These are phyloP conservation scores for Pentamera pediparva DNA, from an alignment of 53 echinoderm and acorn worm species.

Conservation along the genomic window DNA sequence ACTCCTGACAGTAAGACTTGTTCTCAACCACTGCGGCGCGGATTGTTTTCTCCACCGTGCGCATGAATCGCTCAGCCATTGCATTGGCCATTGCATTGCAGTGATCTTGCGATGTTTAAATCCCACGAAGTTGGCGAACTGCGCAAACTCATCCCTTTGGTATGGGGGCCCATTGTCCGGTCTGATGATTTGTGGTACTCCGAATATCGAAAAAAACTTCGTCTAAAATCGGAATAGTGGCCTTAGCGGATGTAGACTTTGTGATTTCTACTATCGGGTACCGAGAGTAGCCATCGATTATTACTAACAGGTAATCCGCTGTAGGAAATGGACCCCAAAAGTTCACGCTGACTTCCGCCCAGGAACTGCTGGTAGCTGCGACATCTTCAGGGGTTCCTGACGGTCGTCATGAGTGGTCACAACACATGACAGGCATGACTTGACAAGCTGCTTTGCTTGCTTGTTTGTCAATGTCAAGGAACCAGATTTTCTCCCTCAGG, in stretches of 20 bases:
- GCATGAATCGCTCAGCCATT: no score
- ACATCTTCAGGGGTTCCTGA: constrained; percentile 2
- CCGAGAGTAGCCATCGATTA: constrained; percentile 41
- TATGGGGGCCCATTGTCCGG: no score
- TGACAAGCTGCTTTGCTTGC: no score
- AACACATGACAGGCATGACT: constrained; percentile 44
- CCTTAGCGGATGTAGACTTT: constrained; percentile 39
- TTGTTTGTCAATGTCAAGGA: constrained; percentile 20
- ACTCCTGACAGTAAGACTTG: no score
- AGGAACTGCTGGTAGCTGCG: neutral
- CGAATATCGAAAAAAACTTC: constrained; percentile 56
- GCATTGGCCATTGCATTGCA: neutral
- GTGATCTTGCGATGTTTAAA: neutral
- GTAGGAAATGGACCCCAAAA: no score
- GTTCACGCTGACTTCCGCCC: neutral
- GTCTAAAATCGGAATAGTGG: constrained; percentile 48
- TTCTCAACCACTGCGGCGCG: no score
- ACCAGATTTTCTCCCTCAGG: constrained; percentile 10
- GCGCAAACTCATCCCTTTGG: no score
- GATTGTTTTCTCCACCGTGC: no score
- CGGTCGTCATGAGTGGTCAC: constrained; percentile 29
- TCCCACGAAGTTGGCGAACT: neutral
- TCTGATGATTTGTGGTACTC: constrained; percentile 49
- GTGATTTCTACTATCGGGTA: constrained; percentile 46
- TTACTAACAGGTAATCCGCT: no score